Conservation (phyloP, 2,797 vertebrate species). For the Pristis pectinata region DNA sequence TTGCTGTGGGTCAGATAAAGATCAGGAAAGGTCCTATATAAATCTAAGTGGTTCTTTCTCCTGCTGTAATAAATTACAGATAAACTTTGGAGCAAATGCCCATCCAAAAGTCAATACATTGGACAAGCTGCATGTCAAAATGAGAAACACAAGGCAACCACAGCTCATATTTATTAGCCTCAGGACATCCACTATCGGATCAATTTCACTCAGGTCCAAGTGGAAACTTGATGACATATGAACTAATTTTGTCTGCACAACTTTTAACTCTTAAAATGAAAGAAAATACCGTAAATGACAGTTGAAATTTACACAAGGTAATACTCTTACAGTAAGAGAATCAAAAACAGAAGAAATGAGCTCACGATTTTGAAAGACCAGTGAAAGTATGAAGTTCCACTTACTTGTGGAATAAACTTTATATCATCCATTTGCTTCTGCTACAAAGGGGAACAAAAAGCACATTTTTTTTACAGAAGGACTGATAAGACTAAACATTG, state of each 20-base stretch:
- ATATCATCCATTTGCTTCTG: neutral
- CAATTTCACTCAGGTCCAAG: neutral
- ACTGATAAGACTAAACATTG: constrained; percentile 40
- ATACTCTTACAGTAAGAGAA: neutral
- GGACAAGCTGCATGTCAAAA: neutral
- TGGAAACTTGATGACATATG: neutral
- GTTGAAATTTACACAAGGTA: neutral
- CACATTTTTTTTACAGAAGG: neutral
- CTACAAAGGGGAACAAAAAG: neutral
- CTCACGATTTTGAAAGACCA: neutral
- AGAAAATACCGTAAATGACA: neutral
- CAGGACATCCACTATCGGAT: neutral
- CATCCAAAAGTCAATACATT: neutral
- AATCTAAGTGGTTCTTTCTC: neutral
- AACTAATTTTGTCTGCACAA: neutral
- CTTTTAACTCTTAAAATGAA: neutral
- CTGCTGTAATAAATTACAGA: neutral
- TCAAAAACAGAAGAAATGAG: neutral
- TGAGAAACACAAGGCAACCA: neutral
- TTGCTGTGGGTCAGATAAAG: too few species aligned
- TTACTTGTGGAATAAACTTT: neutral
- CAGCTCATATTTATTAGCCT: neutral
- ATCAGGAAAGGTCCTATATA: neutral
- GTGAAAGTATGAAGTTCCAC: neutral
- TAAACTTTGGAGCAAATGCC: neutral